phyloP scores from a whole-genome alignment of 2,113 vertebrate genomes.

The Lamprotornis superbus region DNA sequence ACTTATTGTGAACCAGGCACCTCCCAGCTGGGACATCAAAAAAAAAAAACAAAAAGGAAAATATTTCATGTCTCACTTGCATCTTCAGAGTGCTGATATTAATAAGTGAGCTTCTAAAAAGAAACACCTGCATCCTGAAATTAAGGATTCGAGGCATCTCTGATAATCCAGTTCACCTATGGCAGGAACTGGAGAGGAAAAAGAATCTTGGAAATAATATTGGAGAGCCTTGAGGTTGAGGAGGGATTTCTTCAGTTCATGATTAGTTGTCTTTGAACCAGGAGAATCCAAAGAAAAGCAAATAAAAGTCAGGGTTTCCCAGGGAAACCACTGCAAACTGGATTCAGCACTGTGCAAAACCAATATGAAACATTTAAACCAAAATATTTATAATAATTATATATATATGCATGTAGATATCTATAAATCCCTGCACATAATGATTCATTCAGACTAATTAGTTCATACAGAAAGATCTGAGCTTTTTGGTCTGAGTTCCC shows the following conservation, averaged over 20 bases:
- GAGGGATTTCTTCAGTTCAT: neutral
- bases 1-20: neutral
- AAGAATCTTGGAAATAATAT: neutral
- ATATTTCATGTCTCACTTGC: conserved; percentile 55
- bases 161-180: neutral
- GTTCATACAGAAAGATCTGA: neutral
- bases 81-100: conserved; percentile 46
- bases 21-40: conserved; percentile 3
- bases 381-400: neutral
- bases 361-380: neutral
- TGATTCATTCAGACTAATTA: neutral
- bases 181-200: neutral
- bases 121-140: conserved; percentile 58
- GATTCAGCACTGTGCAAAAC: neutral
- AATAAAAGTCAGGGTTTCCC: neutral
- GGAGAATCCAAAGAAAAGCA: neutral
- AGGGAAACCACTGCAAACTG: neutral
- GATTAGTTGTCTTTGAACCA: neutral
- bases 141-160: neutral
- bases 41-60: conserved; percentile 18
- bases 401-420: fast-evolving
- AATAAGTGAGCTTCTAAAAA: conserved; percentile 48
- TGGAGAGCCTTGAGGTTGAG: neutral
- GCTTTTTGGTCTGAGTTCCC: neutral
- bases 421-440: neutral